Conservation (phyloP, 2,797 vertebrate genomes). For the Sus cebifrons region DNA sequence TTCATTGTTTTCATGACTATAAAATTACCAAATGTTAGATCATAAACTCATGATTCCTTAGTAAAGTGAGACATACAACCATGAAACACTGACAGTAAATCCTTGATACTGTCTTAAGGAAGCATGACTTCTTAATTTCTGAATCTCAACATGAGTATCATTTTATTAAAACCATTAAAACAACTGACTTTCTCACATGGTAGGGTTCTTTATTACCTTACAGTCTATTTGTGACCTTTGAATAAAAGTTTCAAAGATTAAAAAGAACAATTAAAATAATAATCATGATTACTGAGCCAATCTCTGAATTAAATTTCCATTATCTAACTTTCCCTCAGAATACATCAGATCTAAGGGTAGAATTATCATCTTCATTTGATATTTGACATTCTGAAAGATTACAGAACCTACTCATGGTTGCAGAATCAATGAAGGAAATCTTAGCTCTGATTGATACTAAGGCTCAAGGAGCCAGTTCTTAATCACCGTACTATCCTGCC, state of each 20-base stretch:
- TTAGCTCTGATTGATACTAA: background rate
- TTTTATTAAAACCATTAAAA: background rate
- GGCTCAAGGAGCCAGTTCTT: background rate
- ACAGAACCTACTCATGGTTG: background rate
- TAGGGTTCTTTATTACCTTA: background rate
- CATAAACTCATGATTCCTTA: slow-evolving; percentile 82
- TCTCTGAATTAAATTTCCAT: slow-evolving; percentile 27
- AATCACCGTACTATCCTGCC: background rate
- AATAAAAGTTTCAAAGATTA: background rate
- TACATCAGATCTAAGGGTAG: background rate
- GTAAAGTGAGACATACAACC: slow-evolving; percentile 72
- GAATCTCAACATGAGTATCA: slow-evolving; percentile 39
- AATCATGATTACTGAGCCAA: background rate
- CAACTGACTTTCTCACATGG: background rate
- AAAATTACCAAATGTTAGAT: slow-evolving; percentile 80
- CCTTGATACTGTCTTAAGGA: slow-evolving; percentile 11
- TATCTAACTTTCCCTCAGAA: slow-evolving; percentile 21
- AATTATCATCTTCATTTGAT: background rate
- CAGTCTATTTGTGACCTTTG: background rate
- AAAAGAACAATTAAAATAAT: background rate
- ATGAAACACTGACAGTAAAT: slow-evolving; percentile 8
- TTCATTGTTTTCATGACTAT: slow-evolving; percentile 86
- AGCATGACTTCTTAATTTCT: slow-evolving; percentile 72
- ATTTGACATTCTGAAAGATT: slow-evolving; percentile 19
- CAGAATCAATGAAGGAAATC: background rate